phyloP scores from a whole-genome alignment of 2,797 vertebrate genomes.

The Knipowitschia caucasica region DNA sequence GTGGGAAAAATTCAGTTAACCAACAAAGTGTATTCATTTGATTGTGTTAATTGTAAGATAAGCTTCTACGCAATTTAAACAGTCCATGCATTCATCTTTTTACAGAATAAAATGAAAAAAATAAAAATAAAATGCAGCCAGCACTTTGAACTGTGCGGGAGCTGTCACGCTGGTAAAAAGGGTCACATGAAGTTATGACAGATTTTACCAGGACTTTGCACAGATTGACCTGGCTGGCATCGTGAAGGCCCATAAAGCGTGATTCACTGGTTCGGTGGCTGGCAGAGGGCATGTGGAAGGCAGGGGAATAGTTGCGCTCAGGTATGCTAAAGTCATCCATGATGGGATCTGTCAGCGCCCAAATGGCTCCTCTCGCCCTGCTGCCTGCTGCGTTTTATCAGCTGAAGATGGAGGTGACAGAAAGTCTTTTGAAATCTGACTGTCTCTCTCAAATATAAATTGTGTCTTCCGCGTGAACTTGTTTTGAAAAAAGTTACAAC shows the following conservation, averaged over 20 bases:
- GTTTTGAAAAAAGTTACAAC: constrained; percentile 51
- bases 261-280: constrained; percentile 70
- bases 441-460: constrained; percentile 65
- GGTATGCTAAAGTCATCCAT: constrained; percentile 76
- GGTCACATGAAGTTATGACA: constrained; percentile 73
- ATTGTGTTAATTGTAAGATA: no score
- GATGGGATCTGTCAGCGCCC: constrained; percentile 76
- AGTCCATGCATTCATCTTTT: no score
- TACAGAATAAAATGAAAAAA: constrained; percentile 14
- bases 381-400: constrained; percentile 66
- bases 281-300: constrained; percentile 60
- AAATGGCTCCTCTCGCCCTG: constrained; percentile 66
- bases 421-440: constrained; percentile 73
- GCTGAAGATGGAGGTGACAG: constrained; percentile 61
- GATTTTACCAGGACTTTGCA: constrained; percentile 72
- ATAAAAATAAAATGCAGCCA: constrained; percentile 53
- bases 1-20: not conserved
- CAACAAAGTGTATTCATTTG: no score
- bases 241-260: constrained; percentile 72
- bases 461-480: constrained; percentile 48
- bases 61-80: no score
- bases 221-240: constrained; percentile 70
- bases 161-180: constrained; percentile 73
- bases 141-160: constrained; percentile 41
- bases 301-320: constrained; percentile 61